These are phyloP conservation scores for Ceratitis capitata DNA, from an alignment of 1,140 invertebrate species.

Conservation along the genomic window DNA sequence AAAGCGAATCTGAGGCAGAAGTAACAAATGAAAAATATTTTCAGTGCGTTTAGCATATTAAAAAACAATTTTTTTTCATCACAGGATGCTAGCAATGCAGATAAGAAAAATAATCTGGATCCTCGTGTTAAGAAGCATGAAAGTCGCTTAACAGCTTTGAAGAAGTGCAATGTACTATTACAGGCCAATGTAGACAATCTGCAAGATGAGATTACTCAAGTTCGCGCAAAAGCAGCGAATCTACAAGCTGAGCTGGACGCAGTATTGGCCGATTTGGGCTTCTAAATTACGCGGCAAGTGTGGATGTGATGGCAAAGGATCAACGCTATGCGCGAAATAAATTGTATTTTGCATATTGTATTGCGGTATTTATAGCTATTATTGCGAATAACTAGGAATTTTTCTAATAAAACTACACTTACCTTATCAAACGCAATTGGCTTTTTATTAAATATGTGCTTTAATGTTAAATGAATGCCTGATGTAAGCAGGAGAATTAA, in stretches of 20 bases:
- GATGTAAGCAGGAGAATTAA: too few relatives aligned
- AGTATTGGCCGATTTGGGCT: conserved; percentile 62
- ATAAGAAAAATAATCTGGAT: conserved; percentile 73
- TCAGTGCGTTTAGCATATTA: not conserved
- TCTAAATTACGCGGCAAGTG: conserved; percentile 46
- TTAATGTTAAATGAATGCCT: too few relatives aligned
- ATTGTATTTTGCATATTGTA: not conserved
- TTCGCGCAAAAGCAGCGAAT: conserved; percentile 78
- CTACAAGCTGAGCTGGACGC: conserved; percentile 86
- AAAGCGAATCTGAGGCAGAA: conserved; percentile 74
- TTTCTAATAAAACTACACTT: not conserved
- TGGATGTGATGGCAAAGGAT: too few relatives aligned
- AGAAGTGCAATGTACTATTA: conserved; percentile 85
- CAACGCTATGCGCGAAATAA: not conserved
- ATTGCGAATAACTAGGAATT: conserved; percentile 15
- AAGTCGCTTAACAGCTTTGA: conserved; percentile 77
- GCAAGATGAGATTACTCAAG: conserved; percentile 84
- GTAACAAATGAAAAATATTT: conserved; percentile 53
- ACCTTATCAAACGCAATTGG: not conserved
- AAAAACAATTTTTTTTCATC: conserved; percentile 40
- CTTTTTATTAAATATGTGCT: too few relatives aligned
- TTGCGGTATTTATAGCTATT: conserved; percentile 28
- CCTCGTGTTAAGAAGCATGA: conserved; percentile 77
- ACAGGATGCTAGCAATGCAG: conserved; percentile 73
- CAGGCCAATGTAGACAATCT: conserved; percentile 86